These are phyloP conservation scores for Stramonita haemastoma DNA, from an alignment of 2,888 invertebrate species.

Conservation along the genomic window DNA sequence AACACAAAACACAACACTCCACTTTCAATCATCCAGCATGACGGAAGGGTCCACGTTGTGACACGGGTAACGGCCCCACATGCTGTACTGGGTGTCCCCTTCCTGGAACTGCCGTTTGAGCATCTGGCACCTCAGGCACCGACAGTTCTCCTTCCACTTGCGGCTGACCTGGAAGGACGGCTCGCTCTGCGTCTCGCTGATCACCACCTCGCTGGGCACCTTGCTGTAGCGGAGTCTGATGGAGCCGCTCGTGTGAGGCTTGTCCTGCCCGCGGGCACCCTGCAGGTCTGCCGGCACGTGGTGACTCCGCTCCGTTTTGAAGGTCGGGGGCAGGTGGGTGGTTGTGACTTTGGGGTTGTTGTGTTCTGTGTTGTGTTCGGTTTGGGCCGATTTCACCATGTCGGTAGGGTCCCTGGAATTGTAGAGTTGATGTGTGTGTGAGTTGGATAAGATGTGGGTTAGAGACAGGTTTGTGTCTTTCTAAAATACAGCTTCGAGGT, in stretches of 20 bases:
- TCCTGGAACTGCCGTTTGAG: constrained; percentile 62
- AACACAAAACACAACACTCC: too few relatives aligned
- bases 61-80: constrained; percentile 68
- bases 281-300: background rate
- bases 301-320: background rate
- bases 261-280: constrained; percentile 7
- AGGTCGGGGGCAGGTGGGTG: background rate
- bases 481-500: too few relatives aligned
- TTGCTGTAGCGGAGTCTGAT: constrained; percentile 27
- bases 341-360: background rate
- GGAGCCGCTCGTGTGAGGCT: constrained; percentile 35
- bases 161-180: constrained; percentile 41
- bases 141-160: constrained; percentile 67
- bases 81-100: constrained; percentile 60
- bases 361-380: background rate
- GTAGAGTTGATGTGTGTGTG: background rate
- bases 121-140: constrained; percentile 66
- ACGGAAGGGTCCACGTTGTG: constrained; percentile 49
- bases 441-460: too few relatives aligned
- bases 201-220: constrained; percentile 23
- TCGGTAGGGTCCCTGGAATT: background rate
- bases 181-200: constrained; percentile 48
- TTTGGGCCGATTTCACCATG: background rate
- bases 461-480: too few relatives aligned
- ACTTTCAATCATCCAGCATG: constrained; percentile 42